phyloP scores from a whole-genome alignment of 2,888 invertebrate species.

The Bombyx huttoni region DNA sequence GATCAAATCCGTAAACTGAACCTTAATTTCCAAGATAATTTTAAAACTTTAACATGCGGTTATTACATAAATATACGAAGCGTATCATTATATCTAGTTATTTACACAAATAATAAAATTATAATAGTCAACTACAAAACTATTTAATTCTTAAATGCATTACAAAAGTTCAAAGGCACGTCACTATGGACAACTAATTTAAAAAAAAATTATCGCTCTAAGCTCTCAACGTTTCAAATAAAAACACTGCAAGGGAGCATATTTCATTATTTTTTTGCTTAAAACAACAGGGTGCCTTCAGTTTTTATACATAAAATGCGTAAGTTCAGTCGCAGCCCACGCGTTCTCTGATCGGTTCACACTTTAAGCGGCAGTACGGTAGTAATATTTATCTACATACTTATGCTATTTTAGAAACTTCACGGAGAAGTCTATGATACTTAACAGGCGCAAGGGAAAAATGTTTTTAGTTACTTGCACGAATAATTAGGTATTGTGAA shows the following conservation, averaged over 20 bases:
- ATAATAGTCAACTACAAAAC: background rate
- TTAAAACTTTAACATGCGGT: too few relatives aligned
- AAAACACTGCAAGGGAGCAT: slow-evolving; percentile 56
- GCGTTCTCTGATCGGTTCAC: slow-evolving; percentile 59
- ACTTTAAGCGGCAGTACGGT: slow-evolving; percentile 61
- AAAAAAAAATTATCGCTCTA: slow-evolving; percentile 47
- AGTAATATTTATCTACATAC: slow-evolving; percentile 46
- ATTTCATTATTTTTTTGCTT: slow-evolving; percentile 63
- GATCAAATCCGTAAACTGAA: too few relatives aligned
- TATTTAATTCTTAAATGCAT: slow-evolving; percentile 14
- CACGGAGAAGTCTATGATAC: background rate
- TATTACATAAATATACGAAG: too few relatives aligned
- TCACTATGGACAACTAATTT: slow-evolving; percentile 43
- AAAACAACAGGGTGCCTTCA: slow-evolving; percentile 66
- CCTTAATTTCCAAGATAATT: too few relatives aligned
- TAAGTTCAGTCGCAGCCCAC: slow-evolving; percentile 53
- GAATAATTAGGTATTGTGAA: too few relatives aligned
- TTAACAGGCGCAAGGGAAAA: background rate
- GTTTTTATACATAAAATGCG: slow-evolving; percentile 53
- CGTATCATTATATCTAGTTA: too few relatives aligned
- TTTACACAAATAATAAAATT: too few relatives aligned
- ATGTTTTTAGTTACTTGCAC: background rate
- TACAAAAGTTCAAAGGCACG: slow-evolving; percentile 21
- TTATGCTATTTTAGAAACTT: slow-evolving; percentile 42
- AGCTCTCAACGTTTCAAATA: slow-evolving; percentile 49